Evolutionary conservation across 2,888 invertebrate genomes (phyloP).

Genomic region (Caenorhabditis sp.): DNA sequence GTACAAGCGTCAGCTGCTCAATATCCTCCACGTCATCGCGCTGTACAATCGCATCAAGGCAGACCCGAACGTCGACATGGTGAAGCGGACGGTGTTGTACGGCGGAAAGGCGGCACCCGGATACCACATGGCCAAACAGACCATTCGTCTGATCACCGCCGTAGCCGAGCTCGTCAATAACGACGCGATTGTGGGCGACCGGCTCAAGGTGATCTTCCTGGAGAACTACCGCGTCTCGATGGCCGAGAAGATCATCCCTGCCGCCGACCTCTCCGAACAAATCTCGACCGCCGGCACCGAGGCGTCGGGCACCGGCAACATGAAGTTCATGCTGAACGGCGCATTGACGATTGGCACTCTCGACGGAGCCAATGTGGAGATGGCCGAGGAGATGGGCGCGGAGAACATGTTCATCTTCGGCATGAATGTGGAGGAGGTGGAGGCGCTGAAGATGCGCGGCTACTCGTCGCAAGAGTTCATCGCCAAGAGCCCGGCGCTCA

Average conservation of each 20-base stretch:
- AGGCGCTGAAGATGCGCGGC: constrained; percentile 86
- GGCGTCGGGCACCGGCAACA: constrained; percentile 99
- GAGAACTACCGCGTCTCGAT: constrained; percentile 99
- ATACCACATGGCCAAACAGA: constrained; percentile 98
- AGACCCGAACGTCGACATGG: constrained; percentile 91
- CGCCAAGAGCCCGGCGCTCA: constrained; percentile 92
- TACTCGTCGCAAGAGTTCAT: constrained; percentile 95
- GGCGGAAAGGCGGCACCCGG: constrained; percentile 91
- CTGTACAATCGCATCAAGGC: constrained; percentile 98
- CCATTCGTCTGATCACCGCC: constrained; percentile 95
- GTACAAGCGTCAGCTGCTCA: constrained; percentile 97
- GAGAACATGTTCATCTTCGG: constrained; percentile 99
- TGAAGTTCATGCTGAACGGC: constrained; percentile 99
- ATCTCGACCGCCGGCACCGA: constrained; percentile 99
- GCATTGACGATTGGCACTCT: constrained; percentile 97
- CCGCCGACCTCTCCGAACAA: constrained; percentile 98
- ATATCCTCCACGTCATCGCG: constrained; percentile 91
- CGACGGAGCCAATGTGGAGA: constrained; percentile 99
- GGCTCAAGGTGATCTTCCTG: constrained; percentile 93
- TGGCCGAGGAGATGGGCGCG: constrained; percentile 96
- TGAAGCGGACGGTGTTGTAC: constrained; percentile 97
- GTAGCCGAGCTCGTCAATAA: constrained; percentile 96
- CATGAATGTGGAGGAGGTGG: constrained; percentile 90
- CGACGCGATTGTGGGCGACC: constrained; percentile 98
- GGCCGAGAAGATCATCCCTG: constrained; percentile 98